Base-by-base conservation (phyloP, 92 coral and sea anemone species). In the Zoanthus sansibaricus region DNA sequence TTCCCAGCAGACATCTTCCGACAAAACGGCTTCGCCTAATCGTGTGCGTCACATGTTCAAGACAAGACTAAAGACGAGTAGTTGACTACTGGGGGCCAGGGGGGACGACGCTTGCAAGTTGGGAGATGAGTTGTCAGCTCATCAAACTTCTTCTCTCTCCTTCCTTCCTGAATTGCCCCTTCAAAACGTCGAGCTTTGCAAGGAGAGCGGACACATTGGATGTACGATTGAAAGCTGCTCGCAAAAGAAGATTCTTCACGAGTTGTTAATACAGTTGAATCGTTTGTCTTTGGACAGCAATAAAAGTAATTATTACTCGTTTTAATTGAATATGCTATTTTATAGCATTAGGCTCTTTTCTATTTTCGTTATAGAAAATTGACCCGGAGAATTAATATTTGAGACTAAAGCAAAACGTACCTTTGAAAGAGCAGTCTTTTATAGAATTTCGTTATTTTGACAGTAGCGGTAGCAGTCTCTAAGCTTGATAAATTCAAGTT, bases 71-170 rank as follows among this genome's bases (percentile, higher is more conserved):
- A 94, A 92, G 68, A 83, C 96, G 16, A 94, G 84, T 88, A 93
- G 94, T 78, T 94, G 98, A 94, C 98, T 91, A 83, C 92, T 91
- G 66, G 94, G 88, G 94, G 98, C 82, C 86, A 83, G 86, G 91
- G 94, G 54, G 85, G 85, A 80, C 9, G 7, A 7, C 59, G 66
- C 61, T 87, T 37, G 58, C 52, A 25, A 76, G 88, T 88, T 61
- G 61, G 76, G 76, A 84, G 59, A 75, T 62, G 85, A 54, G 18
- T 59, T 80, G 88, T 85, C 90, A 78, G 86, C 78, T 88, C 86
- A 62, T 78, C 77, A 88, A 76, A 75, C 62, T 12, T 58, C 90
- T 58, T 75, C 91, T 64, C 73, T 84, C 76, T 94, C 94, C 83
- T 76, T 94, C 86, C 98, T 94, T 91, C 96, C 94, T 86, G 90